Conservation (phyloP, 2,113 vertebrate genomes). For the Bagarius yarrelli region DNA sequence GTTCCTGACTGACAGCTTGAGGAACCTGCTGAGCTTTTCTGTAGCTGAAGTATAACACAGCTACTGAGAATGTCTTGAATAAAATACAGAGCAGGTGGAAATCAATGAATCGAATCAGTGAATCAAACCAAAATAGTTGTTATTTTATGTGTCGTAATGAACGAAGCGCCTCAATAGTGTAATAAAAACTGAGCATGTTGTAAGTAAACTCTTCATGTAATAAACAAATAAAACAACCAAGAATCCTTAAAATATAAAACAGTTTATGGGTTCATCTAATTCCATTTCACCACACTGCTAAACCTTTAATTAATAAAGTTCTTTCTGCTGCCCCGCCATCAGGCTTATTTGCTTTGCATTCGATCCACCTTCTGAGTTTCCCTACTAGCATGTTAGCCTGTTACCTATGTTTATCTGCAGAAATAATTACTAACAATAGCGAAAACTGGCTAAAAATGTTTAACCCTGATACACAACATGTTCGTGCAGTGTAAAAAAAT, state of each 20-base stretch:
- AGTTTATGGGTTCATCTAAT: neutral
- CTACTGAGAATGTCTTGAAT: too few species aligned
- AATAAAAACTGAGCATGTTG: neutral
- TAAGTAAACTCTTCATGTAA: neutral
- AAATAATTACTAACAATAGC: neutral
- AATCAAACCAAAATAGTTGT: too few species aligned
- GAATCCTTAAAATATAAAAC: neutral
- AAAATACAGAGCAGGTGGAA: too few species aligned
- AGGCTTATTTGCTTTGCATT: neutral
- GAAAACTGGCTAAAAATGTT: neutral
- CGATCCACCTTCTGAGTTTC: neutral
- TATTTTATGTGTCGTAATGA: neutral
- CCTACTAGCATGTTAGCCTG: neutral
- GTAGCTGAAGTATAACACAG: too few species aligned
- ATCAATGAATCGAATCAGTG: too few species aligned
- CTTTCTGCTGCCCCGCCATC: neutral
- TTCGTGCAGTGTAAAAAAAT: neutral
- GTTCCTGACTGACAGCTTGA: neutral
- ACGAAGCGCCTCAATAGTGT: neutral
- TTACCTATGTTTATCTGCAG: neutral
- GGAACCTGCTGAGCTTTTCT: too few species aligned
- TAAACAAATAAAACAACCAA: neutral
- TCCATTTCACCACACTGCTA: neutral
- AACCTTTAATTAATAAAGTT: neutral
- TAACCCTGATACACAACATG: neutral